A percentile compares a stretch with the other conserved stretches of the same genome.
Conservation (phyloP, 2,797 vertebrate species). For the Pantherophis vulpinus region DNA sequence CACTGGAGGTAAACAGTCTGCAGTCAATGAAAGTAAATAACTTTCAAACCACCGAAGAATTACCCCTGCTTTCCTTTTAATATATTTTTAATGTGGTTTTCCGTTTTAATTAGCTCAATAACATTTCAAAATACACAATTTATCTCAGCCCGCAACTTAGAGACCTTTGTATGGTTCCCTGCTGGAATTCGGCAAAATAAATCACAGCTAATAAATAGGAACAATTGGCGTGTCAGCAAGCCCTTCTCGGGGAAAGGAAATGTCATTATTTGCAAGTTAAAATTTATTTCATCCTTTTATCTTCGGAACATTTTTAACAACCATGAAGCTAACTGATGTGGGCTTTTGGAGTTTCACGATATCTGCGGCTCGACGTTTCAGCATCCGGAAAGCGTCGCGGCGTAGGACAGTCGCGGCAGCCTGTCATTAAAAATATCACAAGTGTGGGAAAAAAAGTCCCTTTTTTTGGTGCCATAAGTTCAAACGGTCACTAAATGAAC, state of each 20-base stretch:
- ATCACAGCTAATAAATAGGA: conserved; percentile 36
- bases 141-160: conserved; percentile 26
- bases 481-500: no score
- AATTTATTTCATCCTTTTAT: conserved; percentile 39
- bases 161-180: conserved; percentile 29
- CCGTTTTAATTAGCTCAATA: conserved; percentile 35
- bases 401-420: no score
- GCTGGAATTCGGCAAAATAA: conserved; percentile 32
- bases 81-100: conserved; percentile 37
- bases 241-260: conserved; percentile 28
- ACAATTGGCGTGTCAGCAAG: background rate
- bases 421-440: background rate
- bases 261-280: conserved; percentile 24
- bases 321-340: background rate
- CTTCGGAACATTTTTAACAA: conserved; percentile 26
- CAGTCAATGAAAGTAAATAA: conserved; percentile 11
- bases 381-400: background rate
- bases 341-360: background rate
- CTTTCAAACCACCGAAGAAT: conserved; percentile 12
- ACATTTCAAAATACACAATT: conserved; percentile 31
- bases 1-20: background rate
- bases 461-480: no score
- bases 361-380: background rate
- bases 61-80: conserved; percentile 18
- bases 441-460: no score